These are phyloP conservation scores for Tetrax tetrax DNA, from an alignment of 2,113 vertebrate species.

Conservation along the genomic window DNA sequence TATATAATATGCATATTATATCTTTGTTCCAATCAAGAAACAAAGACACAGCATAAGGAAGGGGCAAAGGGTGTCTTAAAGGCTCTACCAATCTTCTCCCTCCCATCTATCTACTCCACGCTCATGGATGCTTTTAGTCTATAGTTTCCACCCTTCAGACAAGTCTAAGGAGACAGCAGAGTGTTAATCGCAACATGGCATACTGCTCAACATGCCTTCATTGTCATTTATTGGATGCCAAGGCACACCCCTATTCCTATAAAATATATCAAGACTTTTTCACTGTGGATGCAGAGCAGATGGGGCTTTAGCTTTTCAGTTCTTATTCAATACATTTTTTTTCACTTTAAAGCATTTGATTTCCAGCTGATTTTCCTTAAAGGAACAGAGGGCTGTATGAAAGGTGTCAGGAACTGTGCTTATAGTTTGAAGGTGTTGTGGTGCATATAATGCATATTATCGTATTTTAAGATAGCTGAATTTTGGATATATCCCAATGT, in stretches of 20 bases:
- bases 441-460: not conserved
- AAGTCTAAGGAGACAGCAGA: not conserved
- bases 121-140: not conserved
- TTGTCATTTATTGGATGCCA: not conserved
- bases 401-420: not conserved
- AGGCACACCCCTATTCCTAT: not conserved
- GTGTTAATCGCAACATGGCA: not conserved
- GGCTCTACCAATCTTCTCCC: not conserved
- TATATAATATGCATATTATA: not conserved
- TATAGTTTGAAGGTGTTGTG: not conserved
- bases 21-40: not conserved
- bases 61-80: not conserved
- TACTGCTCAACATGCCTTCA: not conserved
- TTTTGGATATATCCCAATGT: constrained; percentile 43
- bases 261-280: not conserved
- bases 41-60: not conserved
- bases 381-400: not conserved
- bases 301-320: not conserved
- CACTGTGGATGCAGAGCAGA: not conserved
- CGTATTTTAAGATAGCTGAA: not conserved
- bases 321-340: not conserved
- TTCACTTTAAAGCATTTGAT: not conserved
- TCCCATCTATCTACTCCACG: not conserved
- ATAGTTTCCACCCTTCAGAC: not conserved
- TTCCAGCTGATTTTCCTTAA: not conserved